phyloP scores from a whole-genome alignment of 2,888 invertebrate genomes.

The Allygus modestus region DNA sequence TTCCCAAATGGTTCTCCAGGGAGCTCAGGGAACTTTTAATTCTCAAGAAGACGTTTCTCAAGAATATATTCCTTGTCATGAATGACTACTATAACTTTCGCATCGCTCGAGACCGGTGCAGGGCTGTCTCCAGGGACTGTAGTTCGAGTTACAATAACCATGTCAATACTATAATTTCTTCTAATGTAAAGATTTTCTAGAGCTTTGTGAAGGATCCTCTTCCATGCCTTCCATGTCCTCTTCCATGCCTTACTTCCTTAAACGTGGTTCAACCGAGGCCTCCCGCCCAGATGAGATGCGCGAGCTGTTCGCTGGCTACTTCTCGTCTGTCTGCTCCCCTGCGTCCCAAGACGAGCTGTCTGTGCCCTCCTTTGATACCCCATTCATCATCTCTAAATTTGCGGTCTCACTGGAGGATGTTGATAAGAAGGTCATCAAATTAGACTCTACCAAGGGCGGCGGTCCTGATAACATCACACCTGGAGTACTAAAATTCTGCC shows the following conservation, averaged over 20 bases:
- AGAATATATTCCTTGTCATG: not conserved
- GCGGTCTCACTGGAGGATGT: not conserved
- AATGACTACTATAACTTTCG: not conserved
- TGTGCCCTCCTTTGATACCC: not conserved
- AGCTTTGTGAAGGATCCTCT: not conserved
- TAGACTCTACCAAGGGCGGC: too few species aligned
- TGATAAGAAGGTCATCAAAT: not conserved
- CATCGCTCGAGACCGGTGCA: not conserved
- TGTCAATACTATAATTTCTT: slow-evolving; percentile 2
- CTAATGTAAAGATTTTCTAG: not conserved
- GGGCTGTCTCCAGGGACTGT: not conserved
- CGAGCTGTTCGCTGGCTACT: not conserved
- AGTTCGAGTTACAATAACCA: not conserved
- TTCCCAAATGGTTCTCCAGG: slow-evolving; percentile 27
- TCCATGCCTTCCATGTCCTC: too few species aligned
- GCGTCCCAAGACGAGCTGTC: not conserved
- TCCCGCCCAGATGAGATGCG: slow-evolving; percentile 7
- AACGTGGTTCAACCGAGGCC: too few species aligned
- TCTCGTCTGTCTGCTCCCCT: too few species aligned
- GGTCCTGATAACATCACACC: too few species aligned
- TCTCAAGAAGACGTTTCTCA: not conserved
- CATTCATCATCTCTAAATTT: slow-evolving; percentile 6
- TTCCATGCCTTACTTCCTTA: not conserved
- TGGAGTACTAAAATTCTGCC: too few species aligned
- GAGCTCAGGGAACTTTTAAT: not conserved